Evolutionary conservation across 2,888 invertebrate genomes (phyloP).

Genomic region (Flexamia atlantica): DNA sequence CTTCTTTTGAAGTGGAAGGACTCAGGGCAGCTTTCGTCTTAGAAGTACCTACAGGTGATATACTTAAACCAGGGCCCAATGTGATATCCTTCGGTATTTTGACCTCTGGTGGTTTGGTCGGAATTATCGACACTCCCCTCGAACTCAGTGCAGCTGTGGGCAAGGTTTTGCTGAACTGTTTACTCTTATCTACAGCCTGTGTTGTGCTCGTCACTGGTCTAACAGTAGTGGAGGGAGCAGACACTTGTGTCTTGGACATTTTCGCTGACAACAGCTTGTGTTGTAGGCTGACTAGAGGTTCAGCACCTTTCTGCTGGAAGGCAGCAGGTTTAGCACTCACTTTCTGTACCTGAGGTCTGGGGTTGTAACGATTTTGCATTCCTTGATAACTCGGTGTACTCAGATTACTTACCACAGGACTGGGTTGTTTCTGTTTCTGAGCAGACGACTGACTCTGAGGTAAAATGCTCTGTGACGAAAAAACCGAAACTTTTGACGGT

Average conservation of each 20-base stretch:
- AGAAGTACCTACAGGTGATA: constrained; percentile 42
- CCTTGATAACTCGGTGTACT: neutral
- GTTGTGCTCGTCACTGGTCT: neutral
- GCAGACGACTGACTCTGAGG: neutral
- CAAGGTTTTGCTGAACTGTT: constrained; percentile 4
- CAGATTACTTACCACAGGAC: neutral
- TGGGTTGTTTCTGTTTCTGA: constrained; percentile 32
- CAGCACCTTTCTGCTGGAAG: constrained; percentile 42
- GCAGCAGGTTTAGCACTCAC: neutral
- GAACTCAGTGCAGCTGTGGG: constrained; percentile 42
- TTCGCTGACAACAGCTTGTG: constrained; percentile 61
- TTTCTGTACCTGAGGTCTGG: constrained; percentile 4
- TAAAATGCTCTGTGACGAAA: constrained; percentile 45
- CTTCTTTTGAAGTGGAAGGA: constrained; percentile 61
- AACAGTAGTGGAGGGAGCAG: neutral
- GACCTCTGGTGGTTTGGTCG: constrained; percentile 49
- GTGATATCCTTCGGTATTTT: constrained; percentile 62
- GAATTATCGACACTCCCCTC: constrained; percentile 55
- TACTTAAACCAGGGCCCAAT: constrained; percentile 43
- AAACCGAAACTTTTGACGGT: constrained; percentile 51
- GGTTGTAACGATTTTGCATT: constrained; percentile 15
- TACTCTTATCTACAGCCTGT: neutral
- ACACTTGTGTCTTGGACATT: constrained; percentile 30
- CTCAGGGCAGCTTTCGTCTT: constrained; percentile 45
- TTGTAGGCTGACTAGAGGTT: constrained; percentile 53